Percentiles rank a stretch among this genome's conserved stretches.
Conservation (phyloP, 2,113 vertebrate species). For the Heloderma charlesbogerti region DNA sequence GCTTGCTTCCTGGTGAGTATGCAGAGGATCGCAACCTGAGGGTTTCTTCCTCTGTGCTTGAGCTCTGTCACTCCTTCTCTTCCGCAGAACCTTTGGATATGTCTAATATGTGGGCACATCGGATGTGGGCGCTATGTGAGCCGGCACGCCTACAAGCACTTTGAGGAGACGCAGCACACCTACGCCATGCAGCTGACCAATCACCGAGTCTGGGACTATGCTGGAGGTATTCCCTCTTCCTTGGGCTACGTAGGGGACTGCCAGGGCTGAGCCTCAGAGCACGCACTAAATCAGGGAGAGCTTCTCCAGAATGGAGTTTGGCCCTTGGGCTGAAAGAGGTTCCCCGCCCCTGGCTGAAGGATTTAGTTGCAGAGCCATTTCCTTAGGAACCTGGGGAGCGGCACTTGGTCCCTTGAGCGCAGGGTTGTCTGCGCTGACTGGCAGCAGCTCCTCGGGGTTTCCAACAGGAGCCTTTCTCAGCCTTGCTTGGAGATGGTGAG, state of each 20-base stretch:
- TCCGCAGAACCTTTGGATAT: slow-evolving; percentile 97
- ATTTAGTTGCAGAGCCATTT: too few relatives aligned
- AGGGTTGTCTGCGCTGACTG: too few relatives aligned
- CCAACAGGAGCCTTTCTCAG: too few relatives aligned
- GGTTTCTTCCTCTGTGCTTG: background rate
- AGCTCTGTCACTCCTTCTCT: background rate
- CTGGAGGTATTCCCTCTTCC: slow-evolving; percentile 82
- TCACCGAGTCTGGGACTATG: slow-evolving; percentile 98
- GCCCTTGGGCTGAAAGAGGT: too few relatives aligned
- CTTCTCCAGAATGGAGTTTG: too few relatives aligned
- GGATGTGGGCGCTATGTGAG: slow-evolving; percentile 97
- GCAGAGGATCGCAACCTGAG: too few relatives aligned
- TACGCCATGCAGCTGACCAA: slow-evolving; percentile 99
- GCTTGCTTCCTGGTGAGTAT: background rate
- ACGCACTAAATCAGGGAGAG: too few relatives aligned
- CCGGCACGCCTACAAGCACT: slow-evolving; percentile 96
- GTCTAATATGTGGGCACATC: slow-evolving; percentile 97
- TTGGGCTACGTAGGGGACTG: background rate
- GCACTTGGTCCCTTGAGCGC: too few relatives aligned
- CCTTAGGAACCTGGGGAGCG: too few relatives aligned
- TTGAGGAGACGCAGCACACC: slow-evolving; percentile 97
- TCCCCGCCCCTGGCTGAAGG: too few relatives aligned
- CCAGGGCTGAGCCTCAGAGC: background rate
- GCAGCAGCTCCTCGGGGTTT: too few relatives aligned
- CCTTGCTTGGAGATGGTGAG: too few relatives aligned